Base-by-base conservation (phyloP, 2,888 invertebrate genomes). In the Lottia gigantea region DNA sequence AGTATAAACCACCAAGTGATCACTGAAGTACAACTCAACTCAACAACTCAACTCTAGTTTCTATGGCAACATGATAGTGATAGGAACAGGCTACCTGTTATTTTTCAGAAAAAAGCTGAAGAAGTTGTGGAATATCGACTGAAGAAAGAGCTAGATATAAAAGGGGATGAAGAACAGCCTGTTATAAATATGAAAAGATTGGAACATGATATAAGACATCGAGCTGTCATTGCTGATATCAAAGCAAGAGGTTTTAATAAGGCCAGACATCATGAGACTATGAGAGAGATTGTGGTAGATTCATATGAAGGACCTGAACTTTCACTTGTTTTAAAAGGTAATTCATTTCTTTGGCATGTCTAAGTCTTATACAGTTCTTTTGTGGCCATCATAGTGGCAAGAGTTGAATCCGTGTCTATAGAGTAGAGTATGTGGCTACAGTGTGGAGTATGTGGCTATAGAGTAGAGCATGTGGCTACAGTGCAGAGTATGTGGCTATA, bases 61-160 rank as follows among this genome's bases (percentile, higher is more conserved):
- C 31, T 11, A 40, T 6, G 40, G 40, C 11, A 40, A 40, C 11
- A 11, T 40, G 31, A 3, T 31, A 6, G 8, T 11, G 40, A 40
- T 40, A 40, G 8, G 1, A 40, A 26, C 61, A 8, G 19, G n/a
- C 46, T 49, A 68, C 71, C 67, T 77, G 78, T 46, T 26, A 46
- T 46, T 72, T n/a, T 63, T 16, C 75, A 85, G 85, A 74, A 76
- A 67, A 68, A 75, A 25, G 76, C 81, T 1, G 78, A 92, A 72
- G 94, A 92, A 74, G 93, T 94, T 6, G 89, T 95, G 75, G 90
- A 90, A 62, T 92, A 91, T 86, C 91, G 96, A 0, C 90, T 92
- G 81, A 88, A 89, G 16, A 90, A 92, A 80, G 89, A 91, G 49
- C 91, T 91, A 89, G 88, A 90, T 61, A 91, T 92, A 75, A 94